Conservation (phyloP, 1,140 invertebrate species). For the Drosophila sturtevanti region DNA sequence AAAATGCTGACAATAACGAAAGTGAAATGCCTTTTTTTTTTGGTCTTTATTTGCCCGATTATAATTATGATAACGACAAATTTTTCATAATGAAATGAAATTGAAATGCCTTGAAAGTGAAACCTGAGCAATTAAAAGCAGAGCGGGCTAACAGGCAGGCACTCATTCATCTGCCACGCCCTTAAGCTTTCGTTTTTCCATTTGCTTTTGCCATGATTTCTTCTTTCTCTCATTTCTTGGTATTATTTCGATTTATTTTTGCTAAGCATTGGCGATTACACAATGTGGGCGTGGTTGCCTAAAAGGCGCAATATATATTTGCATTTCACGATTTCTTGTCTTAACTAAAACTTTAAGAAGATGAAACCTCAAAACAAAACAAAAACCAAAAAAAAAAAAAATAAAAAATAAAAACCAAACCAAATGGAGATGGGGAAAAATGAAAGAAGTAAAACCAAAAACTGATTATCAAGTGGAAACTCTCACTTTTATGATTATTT, state of each 20-base stretch:
- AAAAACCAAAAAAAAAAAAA: slow-evolving; percentile 31
- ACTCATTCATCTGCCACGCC: slow-evolving; percentile 29
- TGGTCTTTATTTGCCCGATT: slow-evolving; percentile 37
- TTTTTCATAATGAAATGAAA: slow-evolving; percentile 64
- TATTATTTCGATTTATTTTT: slow-evolving; percentile 32
- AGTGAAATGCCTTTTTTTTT: slow-evolving; percentile 61
- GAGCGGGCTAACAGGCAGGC: slow-evolving; percentile 29
- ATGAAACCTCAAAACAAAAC: slow-evolving; percentile 20
- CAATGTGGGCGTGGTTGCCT: slow-evolving; percentile 51
- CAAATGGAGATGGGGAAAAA: slow-evolving; percentile 28
- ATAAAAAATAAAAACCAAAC: slow-evolving; percentile 30
- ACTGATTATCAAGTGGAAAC: slow-evolving; percentile 74
- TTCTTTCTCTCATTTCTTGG: slow-evolving; percentile 2
- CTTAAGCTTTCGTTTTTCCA: slow-evolving; percentile 37
- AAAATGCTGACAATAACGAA: slow-evolving; percentile 60
- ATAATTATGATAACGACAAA: slow-evolving; percentile 73
- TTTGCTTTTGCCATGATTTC: slow-evolving; percentile 15
- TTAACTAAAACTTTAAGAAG: slow-evolving; percentile 16
- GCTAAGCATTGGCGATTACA: slow-evolving; percentile 52
- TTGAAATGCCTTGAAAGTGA: slow-evolving; percentile 78
- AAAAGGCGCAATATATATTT: slow-evolving; percentile 56
- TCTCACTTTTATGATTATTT: slow-evolving; percentile 81
- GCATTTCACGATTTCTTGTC: slow-evolving; percentile 41
- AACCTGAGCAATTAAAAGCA: slow-evolving; percentile 74
- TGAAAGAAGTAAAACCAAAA: slow-evolving; percentile 44